Evolutionary conservation across 2,888 invertebrate genomes (phyloP).

Genomic region (Itoplectis maculator): DNA sequence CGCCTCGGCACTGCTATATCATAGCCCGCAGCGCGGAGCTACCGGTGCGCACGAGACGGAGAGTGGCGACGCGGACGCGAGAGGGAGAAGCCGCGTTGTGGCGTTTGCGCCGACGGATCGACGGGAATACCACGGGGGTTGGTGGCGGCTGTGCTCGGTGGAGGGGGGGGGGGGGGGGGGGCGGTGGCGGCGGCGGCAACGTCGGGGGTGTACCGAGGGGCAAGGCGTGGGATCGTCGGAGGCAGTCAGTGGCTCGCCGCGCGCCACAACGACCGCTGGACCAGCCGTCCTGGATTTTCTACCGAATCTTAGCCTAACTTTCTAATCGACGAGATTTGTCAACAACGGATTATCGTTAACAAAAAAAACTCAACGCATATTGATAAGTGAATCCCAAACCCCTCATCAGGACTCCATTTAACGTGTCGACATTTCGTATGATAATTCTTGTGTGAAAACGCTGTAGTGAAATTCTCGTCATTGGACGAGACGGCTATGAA

Average conservation of each 20-base stretch:
- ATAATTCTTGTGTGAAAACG: no score
- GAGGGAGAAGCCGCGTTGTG: slow-evolving; percentile 65
- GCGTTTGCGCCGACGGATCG: slow-evolving; percentile 82
- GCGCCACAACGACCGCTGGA: slow-evolving; percentile 80
- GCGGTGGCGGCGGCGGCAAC: slow-evolving; percentile 51
- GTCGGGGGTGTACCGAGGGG: slow-evolving; percentile 68
- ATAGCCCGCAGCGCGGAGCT: neutral
- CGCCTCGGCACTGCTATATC: neutral
- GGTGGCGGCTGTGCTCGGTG: slow-evolving; percentile 52
- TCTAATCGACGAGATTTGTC: slow-evolving; percentile 27
- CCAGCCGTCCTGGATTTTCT: slow-evolving; percentile 54
- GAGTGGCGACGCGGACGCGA: slow-evolving; percentile 25
- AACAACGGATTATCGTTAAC: neutral
- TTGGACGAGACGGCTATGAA: no score
- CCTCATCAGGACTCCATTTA: no score
- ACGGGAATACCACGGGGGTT: slow-evolving; percentile 75
- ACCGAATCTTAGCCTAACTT: slow-evolving; percentile 19
- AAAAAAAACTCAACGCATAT: neutral
- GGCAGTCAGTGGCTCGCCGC: slow-evolving; percentile 83
- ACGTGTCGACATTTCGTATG: no score
- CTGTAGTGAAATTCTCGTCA: no score
- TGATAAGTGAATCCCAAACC: neutral
- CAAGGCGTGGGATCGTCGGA: slow-evolving; percentile 80
- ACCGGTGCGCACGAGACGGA: slow-evolving; percentile 17
- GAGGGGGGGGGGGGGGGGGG: no score